These are phyloP conservation scores for Zosterops lateralis DNA, from an alignment of 2,113 vertebrate genomes.

Conservation along the genomic window DNA sequence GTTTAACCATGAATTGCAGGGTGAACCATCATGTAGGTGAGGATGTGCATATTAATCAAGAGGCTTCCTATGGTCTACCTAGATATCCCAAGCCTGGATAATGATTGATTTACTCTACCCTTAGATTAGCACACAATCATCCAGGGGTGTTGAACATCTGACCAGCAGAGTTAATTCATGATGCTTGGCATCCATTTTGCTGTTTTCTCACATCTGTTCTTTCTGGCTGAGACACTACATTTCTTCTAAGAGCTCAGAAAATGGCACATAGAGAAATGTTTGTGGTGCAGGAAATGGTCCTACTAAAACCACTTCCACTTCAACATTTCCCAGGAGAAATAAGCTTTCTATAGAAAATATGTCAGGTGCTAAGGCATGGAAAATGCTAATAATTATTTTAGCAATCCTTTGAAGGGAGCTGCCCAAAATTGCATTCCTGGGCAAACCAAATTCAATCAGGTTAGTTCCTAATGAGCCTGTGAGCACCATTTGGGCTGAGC, in stretches of 20 bases:
- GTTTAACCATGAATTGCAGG: constrained; percentile 43
- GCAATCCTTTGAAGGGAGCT: neutral
- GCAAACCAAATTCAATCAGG: neutral
- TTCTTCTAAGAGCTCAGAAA: constrained; percentile 44
- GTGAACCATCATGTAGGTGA: constrained; percentile 51
- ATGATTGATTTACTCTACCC: constrained; percentile 53
- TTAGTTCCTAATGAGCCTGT: neutral
- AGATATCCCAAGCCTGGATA: constrained; percentile 24
- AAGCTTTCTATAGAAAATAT: neutral
- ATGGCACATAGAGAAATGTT: constrained; percentile 3
- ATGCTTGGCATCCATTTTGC: constrained; percentile 38
- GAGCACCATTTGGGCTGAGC: neutral
- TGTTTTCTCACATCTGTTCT: constrained; percentile 52
- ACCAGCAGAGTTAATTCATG: constrained; percentile 33
- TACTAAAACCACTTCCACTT: neutral
- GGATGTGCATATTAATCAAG: constrained; percentile 61
- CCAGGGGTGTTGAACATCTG: constrained; percentile 47
- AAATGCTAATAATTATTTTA: neutral
- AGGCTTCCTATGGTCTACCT: constrained; percentile 45
- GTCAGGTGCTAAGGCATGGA: constrained; percentile 7
- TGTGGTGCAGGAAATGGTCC: neutral
- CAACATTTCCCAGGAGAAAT: neutral
- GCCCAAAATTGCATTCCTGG: neutral
- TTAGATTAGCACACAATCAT: constrained; percentile 13
- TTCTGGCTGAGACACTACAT: neutral